Conservation (phyloP, 1,140 invertebrate species). For the Nephila pilipes region DNA sequence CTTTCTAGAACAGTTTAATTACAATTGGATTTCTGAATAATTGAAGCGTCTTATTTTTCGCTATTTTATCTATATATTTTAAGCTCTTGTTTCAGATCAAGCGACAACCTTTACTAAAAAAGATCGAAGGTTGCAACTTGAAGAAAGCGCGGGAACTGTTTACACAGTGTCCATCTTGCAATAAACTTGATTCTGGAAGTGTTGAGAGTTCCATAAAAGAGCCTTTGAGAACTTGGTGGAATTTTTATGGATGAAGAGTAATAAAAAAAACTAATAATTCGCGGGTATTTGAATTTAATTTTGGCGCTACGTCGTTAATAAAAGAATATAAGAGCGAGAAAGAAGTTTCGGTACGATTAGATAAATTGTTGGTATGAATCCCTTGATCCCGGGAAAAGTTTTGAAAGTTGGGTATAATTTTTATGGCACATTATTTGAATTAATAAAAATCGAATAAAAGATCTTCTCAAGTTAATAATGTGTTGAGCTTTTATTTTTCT, state of each 20-base stretch:
- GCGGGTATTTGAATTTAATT: not conserved
- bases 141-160: too few relatives aligned
- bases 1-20: too few relatives aligned
- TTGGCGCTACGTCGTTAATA: not conserved
- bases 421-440: not conserved
- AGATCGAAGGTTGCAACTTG: too few relatives aligned
- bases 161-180: not conserved
- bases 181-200: not conserved
- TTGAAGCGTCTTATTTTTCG: too few relatives aligned
- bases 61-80: too few relatives aligned
- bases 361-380: not conserved
- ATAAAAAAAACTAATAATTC: constrained; percentile 27
- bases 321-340: not conserved
- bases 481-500: too few relatives aligned
- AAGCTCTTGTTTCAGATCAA: too few relatives aligned
- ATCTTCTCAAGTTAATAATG: too few relatives aligned
- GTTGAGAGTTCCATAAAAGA: not conserved
- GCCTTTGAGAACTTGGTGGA: not conserved
- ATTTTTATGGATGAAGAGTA: not conserved
- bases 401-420: not conserved
- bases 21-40: too few relatives aligned
- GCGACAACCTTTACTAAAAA: too few relatives aligned
- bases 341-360: not conserved
- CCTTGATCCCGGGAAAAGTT: not conserved
- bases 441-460: too few relatives aligned